phyloP scores from a whole-genome alignment of 2,113 vertebrate species.

The Embiotoca jacksoni region DNA sequence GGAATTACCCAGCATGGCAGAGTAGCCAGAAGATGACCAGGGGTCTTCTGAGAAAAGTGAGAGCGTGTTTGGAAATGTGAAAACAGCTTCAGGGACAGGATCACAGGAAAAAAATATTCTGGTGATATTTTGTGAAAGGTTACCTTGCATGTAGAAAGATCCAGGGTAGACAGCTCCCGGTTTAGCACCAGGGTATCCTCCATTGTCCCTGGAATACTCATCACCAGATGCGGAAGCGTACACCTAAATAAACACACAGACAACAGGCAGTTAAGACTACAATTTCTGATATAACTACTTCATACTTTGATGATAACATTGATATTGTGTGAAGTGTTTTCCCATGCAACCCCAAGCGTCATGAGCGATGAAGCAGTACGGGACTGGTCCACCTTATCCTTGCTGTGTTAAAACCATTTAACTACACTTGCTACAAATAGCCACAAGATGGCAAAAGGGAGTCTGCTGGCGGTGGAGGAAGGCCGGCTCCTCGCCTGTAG shows the following conservation, averaged over 20 bases:
- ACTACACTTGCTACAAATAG: conserved; percentile 38
- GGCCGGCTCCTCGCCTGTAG: conserved; percentile 61
- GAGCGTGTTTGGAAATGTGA: conserved; percentile 57
- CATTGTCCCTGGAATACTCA: conserved; percentile 91
- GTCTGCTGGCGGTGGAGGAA: conserved; percentile 56
- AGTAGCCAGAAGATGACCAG: conserved; percentile 92
- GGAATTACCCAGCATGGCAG: conserved; percentile 91
- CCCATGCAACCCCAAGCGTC: not conserved
- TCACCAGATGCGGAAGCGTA: conserved; percentile 96
- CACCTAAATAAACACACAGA: conserved; percentile 84
- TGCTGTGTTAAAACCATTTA: conserved; percentile 5
- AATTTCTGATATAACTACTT: not conserved
- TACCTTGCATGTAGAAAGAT: conserved; percentile 97
- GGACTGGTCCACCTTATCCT: not conserved
- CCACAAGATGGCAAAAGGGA: conserved; percentile 82
- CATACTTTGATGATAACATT: not conserved
- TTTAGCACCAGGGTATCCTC: conserved; percentile 90
- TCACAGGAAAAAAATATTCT: not conserved
- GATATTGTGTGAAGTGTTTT: not conserved
- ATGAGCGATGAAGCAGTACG: not conserved
- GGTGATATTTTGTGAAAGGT: conserved; percentile 17
- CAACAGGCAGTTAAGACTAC: not conserved
- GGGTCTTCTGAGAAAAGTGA: conserved; percentile 84
- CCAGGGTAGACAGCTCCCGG: conserved; percentile 91
- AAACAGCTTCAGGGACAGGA: not conserved